Evolutionary conservation across 2,113 vertebrate genomes (phyloP).

Genomic region (Gopherus flavomarginatus): DNA sequence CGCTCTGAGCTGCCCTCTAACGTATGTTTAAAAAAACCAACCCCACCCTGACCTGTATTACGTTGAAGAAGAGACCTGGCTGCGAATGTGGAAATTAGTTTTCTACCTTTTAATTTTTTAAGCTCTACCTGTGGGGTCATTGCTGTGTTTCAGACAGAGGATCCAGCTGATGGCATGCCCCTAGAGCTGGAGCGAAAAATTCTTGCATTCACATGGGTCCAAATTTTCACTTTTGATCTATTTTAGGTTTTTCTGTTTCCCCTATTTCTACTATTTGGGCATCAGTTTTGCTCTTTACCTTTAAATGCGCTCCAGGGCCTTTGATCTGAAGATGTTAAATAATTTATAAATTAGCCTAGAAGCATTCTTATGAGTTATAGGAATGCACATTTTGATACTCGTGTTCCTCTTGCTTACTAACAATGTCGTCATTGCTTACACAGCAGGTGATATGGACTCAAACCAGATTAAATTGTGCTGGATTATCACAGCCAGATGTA

Average conservation of each 20-base stretch:
- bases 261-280: not conserved
- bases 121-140: slow-evolving; percentile 22
- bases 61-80: slow-evolving; percentile 25
- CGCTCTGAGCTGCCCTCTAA: slow-evolving; percentile 40
- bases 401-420: slow-evolving; percentile 33
- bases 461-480: slow-evolving; percentile 64
- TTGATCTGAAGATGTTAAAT: slow-evolving; percentile 47
- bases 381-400: slow-evolving; percentile 53
- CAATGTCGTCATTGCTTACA: slow-evolving; percentile 56
- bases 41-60: slow-evolving; percentile 33
- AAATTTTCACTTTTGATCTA: not conserved
- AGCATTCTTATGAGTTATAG: slow-evolving; percentile 18
- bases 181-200: not conserved
- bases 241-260: not conserved
- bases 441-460: slow-evolving; percentile 59
- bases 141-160: not conserved
- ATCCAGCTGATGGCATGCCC: not conserved
- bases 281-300: slow-evolving; percentile 35
- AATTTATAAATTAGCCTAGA: slow-evolving; percentile 53
- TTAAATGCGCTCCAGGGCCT: slow-evolving; percentile 7
- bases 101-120: slow-evolving; percentile 3
- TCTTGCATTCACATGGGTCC: not conserved
- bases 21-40: slow-evolving; percentile 51
- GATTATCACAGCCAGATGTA: slow-evolving; percentile 10
- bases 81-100: slow-evolving; percentile 18